Evolutionary conservation across 2,888 invertebrate species (phyloP).

Genomic region (Ptychoptera contaminata): DNA sequence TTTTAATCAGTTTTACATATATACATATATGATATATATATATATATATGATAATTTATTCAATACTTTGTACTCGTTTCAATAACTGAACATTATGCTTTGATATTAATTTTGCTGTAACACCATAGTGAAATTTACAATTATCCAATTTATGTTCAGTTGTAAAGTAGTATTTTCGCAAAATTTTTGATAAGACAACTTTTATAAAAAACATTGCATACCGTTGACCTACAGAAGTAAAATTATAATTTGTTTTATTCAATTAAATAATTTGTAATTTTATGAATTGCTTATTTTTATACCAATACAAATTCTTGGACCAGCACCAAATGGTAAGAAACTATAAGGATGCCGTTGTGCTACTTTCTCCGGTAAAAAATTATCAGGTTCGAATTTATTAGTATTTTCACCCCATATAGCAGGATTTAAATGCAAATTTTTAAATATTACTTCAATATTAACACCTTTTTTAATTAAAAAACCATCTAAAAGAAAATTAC

Average conservation of each 20-base stretch:
- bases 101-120: slow-evolving; percentile 14
- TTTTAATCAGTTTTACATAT: too few relatives aligned
- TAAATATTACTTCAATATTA: slow-evolving; percentile 6
- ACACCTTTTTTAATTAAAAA: slow-evolving; percentile 8
- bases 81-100: too few relatives aligned
- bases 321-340: slow-evolving; percentile 9
- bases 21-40: too few relatives aligned
- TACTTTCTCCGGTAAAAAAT: slow-evolving; percentile 8
- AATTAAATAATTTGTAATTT: too few relatives aligned
- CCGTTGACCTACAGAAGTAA: slow-evolving; percentile 11
- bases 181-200: slow-evolving; percentile 12
- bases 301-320: slow-evolving; percentile 9
- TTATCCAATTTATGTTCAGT: slow-evolving; percentile 15
- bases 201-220: slow-evolving; percentile 16
- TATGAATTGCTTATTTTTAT: too few relatives aligned
- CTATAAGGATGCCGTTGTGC: slow-evolving; percentile 7
- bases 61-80: too few relatives aligned
- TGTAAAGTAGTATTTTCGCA: slow-evolving; percentile 14
- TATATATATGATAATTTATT: too few relatives aligned
- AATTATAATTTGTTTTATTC: too few relatives aligned
- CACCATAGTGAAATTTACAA: slow-evolving; percentile 13
- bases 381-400: slow-evolving; percentile 9
- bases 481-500: not conserved
- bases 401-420: slow-evolving; percentile 9
- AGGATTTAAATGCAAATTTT: slow-evolving; percentile 5